Conservation (phyloP, 2,888 invertebrate species). For the Vannuccia rotundouncinata region DNA sequence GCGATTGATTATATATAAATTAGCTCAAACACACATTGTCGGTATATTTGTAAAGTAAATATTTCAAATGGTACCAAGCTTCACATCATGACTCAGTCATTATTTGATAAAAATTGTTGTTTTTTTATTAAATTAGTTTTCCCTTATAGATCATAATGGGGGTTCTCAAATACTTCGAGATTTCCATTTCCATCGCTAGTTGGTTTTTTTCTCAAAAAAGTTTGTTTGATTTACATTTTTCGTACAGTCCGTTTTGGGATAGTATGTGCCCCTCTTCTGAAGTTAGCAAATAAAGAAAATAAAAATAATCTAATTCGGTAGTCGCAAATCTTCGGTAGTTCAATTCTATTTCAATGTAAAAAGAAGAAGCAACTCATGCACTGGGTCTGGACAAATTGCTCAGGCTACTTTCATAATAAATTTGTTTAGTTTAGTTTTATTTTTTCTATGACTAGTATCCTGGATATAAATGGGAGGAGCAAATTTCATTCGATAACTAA, state of each 20-base stretch:
- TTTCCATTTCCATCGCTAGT: background rate
- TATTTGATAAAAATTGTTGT: slow-evolving; percentile 26
- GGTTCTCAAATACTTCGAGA: background rate
- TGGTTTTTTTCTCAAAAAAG: background rate
- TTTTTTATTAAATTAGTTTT: slow-evolving; percentile 14
- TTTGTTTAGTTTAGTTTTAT: background rate
- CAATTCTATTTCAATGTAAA: background rate
- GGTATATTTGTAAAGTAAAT: background rate
- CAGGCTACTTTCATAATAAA: background rate
- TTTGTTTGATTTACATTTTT: background rate
- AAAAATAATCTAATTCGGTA: background rate
- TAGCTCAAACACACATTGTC: background rate
- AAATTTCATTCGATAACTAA: background rate
- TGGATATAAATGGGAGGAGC: background rate
- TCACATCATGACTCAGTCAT: background rate
- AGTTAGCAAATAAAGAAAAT: background rate
- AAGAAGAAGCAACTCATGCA: background rate
- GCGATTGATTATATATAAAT: no score
- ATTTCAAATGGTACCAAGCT: background rate
- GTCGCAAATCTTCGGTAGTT: background rate
- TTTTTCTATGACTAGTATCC: background rate
- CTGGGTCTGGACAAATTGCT: background rate
- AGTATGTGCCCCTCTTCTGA: no score
- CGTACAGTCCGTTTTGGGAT: background rate
- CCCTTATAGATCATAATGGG: background rate